Evolutionary conservation across 2,888 invertebrate genomes (phyloP).

Genomic region (Yponomeuta plumbellus): DNA sequence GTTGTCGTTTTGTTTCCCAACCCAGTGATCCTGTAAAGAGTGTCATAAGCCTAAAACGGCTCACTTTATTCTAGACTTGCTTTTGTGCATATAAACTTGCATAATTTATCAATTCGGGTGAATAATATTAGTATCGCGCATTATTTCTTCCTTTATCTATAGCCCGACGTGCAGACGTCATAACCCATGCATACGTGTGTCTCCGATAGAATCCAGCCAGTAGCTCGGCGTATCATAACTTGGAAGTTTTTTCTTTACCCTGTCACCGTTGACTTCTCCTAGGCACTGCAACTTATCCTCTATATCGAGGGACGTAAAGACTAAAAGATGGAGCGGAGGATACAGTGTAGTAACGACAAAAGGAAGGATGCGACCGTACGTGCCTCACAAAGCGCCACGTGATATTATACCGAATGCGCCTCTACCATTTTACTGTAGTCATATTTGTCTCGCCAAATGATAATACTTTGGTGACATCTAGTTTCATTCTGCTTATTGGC

Average conservation of each 20-base stretch:
- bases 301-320: background rate
- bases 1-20: no score
- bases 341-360: constrained; percentile 40
- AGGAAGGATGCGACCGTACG: constrained; percentile 64
- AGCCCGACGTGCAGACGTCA: background rate
- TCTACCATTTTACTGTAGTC: background rate
- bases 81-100: background rate
- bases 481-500: background rate
- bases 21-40: no score
- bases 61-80: no score
- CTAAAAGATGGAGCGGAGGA: background rate
- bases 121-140: background rate
- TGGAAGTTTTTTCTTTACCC: background rate
- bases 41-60: no score
- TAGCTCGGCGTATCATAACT: constrained; percentile 2
- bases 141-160: background rate
- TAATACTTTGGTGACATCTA: background rate
- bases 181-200: background rate
- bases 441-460: background rate
- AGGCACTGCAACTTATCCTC: background rate
- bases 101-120: background rate
- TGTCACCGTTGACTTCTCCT: background rate
- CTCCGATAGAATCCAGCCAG: background rate
- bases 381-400: constrained; percentile 60
- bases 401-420: constrained; percentile 46